A percentile compares a stretch with the other conserved stretches of the same genome.
phyloP scores from a whole-genome alignment of 2,797 vertebrate species.

The Ammospiza maritima region DNA sequence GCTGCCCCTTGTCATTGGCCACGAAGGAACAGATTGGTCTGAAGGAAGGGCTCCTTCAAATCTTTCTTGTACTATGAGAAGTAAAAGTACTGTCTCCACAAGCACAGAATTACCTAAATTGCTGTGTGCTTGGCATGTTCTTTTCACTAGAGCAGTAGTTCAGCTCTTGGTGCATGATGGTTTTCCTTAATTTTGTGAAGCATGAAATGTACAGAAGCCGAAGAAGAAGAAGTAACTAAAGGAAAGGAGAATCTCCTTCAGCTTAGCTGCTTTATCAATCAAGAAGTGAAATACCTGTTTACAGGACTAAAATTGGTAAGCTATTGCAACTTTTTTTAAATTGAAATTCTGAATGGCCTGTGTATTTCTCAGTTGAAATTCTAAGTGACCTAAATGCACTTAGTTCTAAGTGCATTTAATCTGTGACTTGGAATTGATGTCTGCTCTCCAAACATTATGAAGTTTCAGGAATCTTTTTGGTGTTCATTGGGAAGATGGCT shows the following conservation, averaged over 20 bases:
- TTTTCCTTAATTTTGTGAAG: conserved; percentile 85
- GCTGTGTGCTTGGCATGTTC: not conserved
- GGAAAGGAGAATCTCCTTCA: conserved; percentile 96
- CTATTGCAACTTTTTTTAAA: not conserved
- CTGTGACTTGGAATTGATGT: not conserved
- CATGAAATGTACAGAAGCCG: conserved; percentile 98
- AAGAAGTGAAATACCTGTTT: conserved; percentile 98
- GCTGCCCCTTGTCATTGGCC: not conserved
- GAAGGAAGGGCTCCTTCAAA: not conserved
- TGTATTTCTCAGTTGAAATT: not conserved
- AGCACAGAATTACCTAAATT: not conserved
- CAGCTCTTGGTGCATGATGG: conserved; percentile 7
- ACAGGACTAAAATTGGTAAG: conserved; percentile 95
- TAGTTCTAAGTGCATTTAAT: not conserved
- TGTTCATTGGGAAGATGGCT: not conserved
- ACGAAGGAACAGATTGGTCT: not conserved
- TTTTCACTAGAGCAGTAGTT: not conserved
- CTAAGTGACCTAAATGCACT: not conserved
- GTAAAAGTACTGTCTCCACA: not conserved
- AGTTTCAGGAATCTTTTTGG: not conserved
- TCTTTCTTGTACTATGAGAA: not conserved
- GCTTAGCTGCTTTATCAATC: conserved; percentile 99
- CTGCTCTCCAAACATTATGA: not conserved
- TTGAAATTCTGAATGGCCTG: not conserved
- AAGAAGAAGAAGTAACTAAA: conserved; percentile 94